Evolutionary conservation across 1,140 invertebrate species (phyloP).

Genomic region (Triops cancriformis): DNA sequence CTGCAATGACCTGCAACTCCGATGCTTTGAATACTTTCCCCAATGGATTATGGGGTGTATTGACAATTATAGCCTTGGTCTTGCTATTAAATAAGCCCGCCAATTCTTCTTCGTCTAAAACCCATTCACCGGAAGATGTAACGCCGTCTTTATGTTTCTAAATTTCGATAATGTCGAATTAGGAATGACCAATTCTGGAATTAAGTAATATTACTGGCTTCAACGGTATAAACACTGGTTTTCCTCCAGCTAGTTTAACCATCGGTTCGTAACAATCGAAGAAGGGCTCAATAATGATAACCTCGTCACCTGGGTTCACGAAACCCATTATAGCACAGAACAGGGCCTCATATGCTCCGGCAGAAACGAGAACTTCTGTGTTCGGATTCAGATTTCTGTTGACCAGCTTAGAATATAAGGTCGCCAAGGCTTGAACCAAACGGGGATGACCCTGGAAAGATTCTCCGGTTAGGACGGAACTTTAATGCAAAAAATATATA

Average conservation of each 20-base stretch:
- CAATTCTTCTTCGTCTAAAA: slow-evolving; percentile 74
- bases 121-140: slow-evolving; percentile 69
- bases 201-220: slow-evolving; percentile 53
- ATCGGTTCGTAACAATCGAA: slow-evolving; percentile 98
- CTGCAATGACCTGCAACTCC: slow-evolving; percentile 64
- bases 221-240: slow-evolving; percentile 78
- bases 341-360: slow-evolving; percentile 85
- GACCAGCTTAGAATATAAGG: slow-evolving; percentile 74
- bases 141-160: slow-evolving; percentile 31
- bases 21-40: slow-evolving; percentile 66
- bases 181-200: not conserved
- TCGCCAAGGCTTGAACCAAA: slow-evolving; percentile 71
- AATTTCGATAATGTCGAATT: not conserved
- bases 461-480: not conserved
- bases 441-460: slow-evolving; percentile 55
- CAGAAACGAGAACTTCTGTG: slow-evolving; percentile 77
- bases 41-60: slow-evolving; percentile 92
- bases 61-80: slow-evolving; percentile 92
- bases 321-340: slow-evolving; percentile 76
- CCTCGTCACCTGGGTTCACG: slow-evolving; percentile 56
- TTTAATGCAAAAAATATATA: slow-evolving; percentile 28
- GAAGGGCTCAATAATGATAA: slow-evolving; percentile 96
- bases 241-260: slow-evolving; percentile 76
- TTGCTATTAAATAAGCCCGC: slow-evolving; percentile 72
- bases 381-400: slow-evolving; percentile 64